phyloP scores from a whole-genome alignment of 1,140 invertebrate genomes.

The Eurosta solidaginis region DNA sequence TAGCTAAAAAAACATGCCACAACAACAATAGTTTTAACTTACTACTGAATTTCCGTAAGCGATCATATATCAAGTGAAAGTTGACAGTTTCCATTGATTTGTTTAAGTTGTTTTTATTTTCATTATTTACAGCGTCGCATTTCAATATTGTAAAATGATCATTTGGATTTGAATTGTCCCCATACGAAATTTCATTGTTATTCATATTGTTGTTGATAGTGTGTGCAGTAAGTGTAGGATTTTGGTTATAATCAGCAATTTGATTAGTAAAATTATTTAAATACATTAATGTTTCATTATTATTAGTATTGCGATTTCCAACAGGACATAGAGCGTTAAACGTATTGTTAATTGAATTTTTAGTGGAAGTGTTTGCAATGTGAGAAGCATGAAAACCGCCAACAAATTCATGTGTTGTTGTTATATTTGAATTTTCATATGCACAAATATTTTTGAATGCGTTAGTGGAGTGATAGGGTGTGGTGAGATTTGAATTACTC shows the following conservation, averaged over 20 bases:
- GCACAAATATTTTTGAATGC: background rate
- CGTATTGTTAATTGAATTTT: background rate
- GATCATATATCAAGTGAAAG: background rate
- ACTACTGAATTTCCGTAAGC: background rate
- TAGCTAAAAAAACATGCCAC: conserved; percentile 1
- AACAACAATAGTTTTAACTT: conserved; percentile 12
- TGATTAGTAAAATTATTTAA: conserved; percentile 12
- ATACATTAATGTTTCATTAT: background rate
- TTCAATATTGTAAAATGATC: background rate
- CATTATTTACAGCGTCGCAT: background rate
- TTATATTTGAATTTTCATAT: background rate
- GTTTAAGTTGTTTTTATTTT: background rate
- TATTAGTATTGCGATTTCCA: background rate
- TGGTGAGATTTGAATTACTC: background rate
- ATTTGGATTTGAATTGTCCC: background rate
- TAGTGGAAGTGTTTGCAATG: background rate
- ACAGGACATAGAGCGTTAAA: background rate
- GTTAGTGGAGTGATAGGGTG: background rate
- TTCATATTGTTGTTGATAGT: background rate
- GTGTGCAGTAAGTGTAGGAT: background rate
- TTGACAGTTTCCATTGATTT: background rate
- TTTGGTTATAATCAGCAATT: background rate
- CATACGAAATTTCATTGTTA: background rate
- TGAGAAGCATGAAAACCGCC: background rate
- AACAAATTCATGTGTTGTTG: background rate